Conservation (phyloP, 1,140 invertebrate species). For the Chironomus tepperi region DNA sequence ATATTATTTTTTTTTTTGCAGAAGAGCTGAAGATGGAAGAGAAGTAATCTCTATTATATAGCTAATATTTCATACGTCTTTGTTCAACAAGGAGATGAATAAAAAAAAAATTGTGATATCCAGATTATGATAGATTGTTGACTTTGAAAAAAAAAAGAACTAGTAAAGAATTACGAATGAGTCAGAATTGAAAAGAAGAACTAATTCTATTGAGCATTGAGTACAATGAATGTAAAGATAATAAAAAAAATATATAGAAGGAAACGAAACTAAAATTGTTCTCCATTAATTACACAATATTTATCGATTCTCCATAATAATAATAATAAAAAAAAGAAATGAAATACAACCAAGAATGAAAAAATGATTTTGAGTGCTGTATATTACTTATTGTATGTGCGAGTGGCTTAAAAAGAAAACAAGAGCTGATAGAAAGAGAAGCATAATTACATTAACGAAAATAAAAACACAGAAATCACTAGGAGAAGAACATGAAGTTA, state of each 20-base stretch:
- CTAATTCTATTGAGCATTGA: not conserved
- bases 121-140: slow-evolving; percentile 13
- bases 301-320: not conserved
- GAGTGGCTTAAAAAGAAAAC: not conserved
- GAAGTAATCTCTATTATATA: not conserved
- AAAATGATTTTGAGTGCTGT: not conserved
- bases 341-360: not conserved
- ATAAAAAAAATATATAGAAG: not conserved
- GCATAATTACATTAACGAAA: not conserved
- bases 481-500: not conserved
- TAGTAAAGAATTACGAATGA: not conserved
- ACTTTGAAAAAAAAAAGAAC: not conserved
- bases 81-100: not conserved
- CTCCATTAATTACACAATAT: slow-evolving; percentile 13
- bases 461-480: not conserved
- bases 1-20: no score
- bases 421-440: not conserved
- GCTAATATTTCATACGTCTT: not conserved
- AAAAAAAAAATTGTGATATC: not conserved
- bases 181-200: no score
- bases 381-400: not conserved
- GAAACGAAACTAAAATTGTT: slow-evolving; percentile 8
- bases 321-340: not conserved
- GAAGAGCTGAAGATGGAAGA: not conserved
- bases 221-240: not conserved